Conservation (phyloP, 2,797 vertebrate species). For the Alauda arvensis region DNA sequence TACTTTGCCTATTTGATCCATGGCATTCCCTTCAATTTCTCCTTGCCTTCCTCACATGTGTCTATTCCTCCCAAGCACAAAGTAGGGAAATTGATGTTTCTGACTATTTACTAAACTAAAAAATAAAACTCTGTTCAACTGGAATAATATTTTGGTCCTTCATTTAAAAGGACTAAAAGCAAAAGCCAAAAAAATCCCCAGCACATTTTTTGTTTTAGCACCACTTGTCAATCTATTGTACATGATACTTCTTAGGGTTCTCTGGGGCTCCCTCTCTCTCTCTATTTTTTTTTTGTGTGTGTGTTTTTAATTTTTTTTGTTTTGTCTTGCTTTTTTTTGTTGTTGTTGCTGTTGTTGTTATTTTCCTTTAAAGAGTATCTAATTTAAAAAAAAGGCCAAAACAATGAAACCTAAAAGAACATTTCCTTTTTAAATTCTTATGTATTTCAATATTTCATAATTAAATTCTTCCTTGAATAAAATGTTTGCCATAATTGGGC, state of each 20-base stretch:
- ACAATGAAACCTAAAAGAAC: background rate
- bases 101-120: background rate
- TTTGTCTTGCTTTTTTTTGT: too few species aligned
- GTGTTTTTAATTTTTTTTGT: too few species aligned
- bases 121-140: background rate
- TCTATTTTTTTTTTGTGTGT: background rate
- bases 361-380: background rate
- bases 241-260: too few species aligned
- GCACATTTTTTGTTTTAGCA: background rate
- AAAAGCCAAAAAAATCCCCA: rapidly evolving
- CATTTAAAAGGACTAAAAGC: background rate
- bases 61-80: background rate
- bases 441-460: background rate
- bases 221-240: background rate
- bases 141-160: background rate
- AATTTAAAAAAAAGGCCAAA: background rate
- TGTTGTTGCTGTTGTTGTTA: too few species aligned
- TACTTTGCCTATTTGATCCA: background rate
- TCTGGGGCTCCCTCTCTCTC: background rate
- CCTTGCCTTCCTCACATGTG: background rate
- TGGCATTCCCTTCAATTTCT: background rate
- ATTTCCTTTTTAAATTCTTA: background rate
- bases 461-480: background rate
- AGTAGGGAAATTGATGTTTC: background rate
- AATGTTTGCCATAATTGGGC: background rate